Conservation (phyloP, 2,797 vertebrate genomes). For the Eulemur rubriventer region DNA sequence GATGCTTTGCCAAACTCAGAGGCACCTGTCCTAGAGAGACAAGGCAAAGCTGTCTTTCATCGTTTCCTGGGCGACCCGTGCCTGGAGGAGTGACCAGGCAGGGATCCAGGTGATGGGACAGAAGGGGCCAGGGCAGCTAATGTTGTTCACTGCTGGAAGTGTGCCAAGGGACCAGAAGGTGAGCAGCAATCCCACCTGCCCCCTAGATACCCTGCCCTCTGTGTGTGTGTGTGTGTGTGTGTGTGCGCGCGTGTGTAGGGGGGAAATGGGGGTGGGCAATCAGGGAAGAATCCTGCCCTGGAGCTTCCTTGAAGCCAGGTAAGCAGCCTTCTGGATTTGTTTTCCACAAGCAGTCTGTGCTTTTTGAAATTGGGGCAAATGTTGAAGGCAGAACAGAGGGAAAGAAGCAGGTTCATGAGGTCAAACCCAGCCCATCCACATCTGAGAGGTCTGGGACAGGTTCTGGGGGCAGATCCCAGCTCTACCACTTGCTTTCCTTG, state of each 20-base stretch:
- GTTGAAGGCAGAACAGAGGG: background rate
- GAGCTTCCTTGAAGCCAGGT: constrained; percentile 21
- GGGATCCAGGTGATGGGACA: constrained; percentile 56
- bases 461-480: background rate
- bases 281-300: background rate
- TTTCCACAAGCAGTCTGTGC: background rate
- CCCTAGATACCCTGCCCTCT: background rate
- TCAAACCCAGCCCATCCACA: background rate
- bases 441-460: background rate
- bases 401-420: background rate
- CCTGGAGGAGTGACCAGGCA: constrained; percentile 53
- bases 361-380: constrained; percentile 27
- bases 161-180: constrained; percentile 10
- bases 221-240: background rate
- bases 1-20: background rate
- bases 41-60: constrained; percentile 62
- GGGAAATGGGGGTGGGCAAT: accelerated
- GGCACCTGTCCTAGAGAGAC: constrained; percentile 56
- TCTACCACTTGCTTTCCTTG: background rate
- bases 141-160: constrained; percentile 13
- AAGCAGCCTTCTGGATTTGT: constrained; percentile 3
- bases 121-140: constrained; percentile 17
- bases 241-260: background rate
- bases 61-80: background rate
- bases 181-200: background rate